Conservation (phyloP, 2,113 vertebrate genomes). For the Misgurnus anguillicaudatus region DNA sequence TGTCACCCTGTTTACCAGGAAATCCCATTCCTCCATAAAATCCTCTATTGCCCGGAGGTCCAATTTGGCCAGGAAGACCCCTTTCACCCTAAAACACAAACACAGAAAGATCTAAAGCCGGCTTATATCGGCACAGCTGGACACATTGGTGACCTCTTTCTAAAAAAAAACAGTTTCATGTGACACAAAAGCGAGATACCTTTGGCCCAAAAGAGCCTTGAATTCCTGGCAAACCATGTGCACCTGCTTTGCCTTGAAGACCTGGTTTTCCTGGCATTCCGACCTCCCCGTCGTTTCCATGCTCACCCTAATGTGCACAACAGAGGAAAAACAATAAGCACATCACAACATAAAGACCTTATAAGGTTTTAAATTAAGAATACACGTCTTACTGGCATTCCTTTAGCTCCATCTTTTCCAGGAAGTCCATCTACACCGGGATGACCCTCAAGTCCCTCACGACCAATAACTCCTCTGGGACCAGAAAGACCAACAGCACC, state of each 20-base stretch:
- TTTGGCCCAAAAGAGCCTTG: slow-evolving; percentile 91
- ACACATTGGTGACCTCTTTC: neutral
- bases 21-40: slow-evolving; percentile 78
- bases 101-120: neutral
- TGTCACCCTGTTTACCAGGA: slow-evolving; percentile 83
- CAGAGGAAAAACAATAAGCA: neutral
- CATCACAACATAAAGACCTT: neutral
- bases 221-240: slow-evolving; percentile 84
- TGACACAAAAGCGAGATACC: slow-evolving; percentile 66
- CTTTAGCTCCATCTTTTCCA: slow-evolving; percentile 81
- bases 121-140: neutral
- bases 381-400: slow-evolving; percentile 76
- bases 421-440: slow-evolving; percentile 81
- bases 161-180: neutral
- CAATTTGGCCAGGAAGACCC: slow-evolving; percentile 84
- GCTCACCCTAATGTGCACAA: slow-evolving; percentile 81
- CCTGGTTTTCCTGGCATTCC: slow-evolving; percentile 82
- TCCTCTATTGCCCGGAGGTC: slow-evolving; percentile 85
- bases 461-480: slow-evolving; percentile 86
- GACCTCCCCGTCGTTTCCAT: slow-evolving; percentile 85
- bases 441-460: slow-evolving; percentile 85
- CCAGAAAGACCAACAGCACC: slow-evolving; percentile 85
- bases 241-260: slow-evolving; percentile 79
- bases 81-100: slow-evolving; percentile 81
- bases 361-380: neutral